Conservation (phyloP, 2,888 invertebrate genomes). For the Proisotoma minuta region DNA sequence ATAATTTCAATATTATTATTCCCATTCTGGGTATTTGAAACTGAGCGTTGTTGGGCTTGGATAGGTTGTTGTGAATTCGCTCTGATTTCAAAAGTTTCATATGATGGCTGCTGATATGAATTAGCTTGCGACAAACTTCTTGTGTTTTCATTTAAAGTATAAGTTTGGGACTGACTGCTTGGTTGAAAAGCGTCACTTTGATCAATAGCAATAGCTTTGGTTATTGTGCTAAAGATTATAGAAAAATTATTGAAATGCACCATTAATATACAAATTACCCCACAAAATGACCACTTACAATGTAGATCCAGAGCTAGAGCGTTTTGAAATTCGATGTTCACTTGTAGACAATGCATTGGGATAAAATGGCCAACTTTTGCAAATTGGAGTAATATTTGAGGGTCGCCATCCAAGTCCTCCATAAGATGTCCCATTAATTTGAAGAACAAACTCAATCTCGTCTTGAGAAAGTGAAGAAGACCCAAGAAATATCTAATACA, state of each 20-base stretch:
- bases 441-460: constrained; percentile 61
- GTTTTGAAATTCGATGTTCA: not conserved
- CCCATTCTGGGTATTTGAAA: not conserved
- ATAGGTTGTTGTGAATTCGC: not conserved
- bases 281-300: no score
- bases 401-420: constrained; percentile 91
- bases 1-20: not conserved
- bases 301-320: no score
- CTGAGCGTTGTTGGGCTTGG: not conserved
- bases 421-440: constrained; percentile 81
- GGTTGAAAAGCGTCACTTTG: constrained; percentile 11
- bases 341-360: constrained; percentile 18
- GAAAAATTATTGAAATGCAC: not conserved
- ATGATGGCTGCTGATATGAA: not conserved
- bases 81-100: not conserved
- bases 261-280: no score
- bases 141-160: not conserved
- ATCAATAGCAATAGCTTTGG: constrained; percentile 26
- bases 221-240: constrained; percentile 22
- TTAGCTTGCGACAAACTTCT: not conserved
- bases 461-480: constrained; percentile 23
- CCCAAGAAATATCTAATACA: constrained; percentile 15
- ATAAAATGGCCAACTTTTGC: constrained; percentile 34
- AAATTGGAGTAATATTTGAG: constrained; percentile 20
- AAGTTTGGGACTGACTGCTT: not conserved